Conservation (phyloP, 2,113 vertebrate species). For the Xenopus borealis region DNA sequence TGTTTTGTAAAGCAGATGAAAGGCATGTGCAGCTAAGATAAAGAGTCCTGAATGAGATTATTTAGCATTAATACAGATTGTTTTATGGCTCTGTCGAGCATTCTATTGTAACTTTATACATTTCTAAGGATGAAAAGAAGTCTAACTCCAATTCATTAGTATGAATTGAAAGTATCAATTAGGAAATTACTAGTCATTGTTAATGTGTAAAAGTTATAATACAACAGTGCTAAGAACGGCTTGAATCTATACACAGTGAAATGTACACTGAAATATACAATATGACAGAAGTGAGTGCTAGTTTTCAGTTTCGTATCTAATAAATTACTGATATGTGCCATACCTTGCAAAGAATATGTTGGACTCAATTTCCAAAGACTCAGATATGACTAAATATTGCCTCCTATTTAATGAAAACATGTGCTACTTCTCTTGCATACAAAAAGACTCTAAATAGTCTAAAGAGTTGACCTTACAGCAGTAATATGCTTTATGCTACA, state of each 20-base stretch:
- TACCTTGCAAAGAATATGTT: too few species aligned
- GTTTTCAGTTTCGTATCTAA: too few species aligned
- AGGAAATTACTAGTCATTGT: constrained; percentile 50
- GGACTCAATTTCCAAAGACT: too few species aligned
- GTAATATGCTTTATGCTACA: too few species aligned
- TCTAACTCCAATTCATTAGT: constrained; percentile 74
- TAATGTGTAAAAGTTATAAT: constrained; percentile 36
- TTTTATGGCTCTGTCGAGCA: constrained; percentile 47
- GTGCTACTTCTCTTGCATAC: too few species aligned
- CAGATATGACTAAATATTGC: too few species aligned
- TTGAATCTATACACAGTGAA: constrained; percentile 7
- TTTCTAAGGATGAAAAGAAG: constrained; percentile 58
- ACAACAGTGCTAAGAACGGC: constrained; percentile 2
- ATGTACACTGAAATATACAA: constrained; percentile 8
- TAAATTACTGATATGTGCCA: too few species aligned
- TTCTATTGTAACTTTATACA: constrained; percentile 44
- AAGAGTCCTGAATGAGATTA: constrained; percentile 55
- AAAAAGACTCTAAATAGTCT: too few species aligned
- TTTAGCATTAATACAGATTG: constrained; percentile 53
- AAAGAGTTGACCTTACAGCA: too few species aligned
- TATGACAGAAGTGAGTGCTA: too few species aligned
- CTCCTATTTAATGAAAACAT: too few species aligned
- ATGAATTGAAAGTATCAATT: constrained; percentile 69
- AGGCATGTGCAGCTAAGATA: constrained; percentile 54
- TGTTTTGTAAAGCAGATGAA: constrained; percentile 60